A percentile compares a stretch with the other conserved stretches of the same genome.
Evolutionary conservation across 2,797 vertebrate genomes (phyloP).

Genomic region (Gymnodraco acuticeps): DNA sequence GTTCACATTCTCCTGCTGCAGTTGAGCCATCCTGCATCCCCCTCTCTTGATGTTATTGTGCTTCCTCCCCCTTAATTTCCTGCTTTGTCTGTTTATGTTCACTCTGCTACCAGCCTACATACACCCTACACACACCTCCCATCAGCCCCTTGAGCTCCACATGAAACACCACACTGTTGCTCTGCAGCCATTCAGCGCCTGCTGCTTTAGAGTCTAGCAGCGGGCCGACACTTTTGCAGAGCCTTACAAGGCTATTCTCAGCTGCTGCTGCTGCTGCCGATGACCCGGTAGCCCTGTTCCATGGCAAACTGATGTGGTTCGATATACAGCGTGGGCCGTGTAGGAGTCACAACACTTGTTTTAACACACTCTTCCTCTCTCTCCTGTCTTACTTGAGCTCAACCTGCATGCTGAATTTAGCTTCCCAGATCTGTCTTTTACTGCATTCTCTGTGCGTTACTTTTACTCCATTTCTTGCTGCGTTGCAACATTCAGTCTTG

Average conservation of each 20-base stretch:
- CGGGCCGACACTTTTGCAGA: constrained; percentile 68
- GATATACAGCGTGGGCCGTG: constrained; percentile 77
- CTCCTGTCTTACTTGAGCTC: constrained; percentile 61
- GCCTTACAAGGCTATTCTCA: constrained; percentile 82
- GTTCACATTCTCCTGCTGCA: constrained; percentile 40
- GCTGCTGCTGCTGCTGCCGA: constrained; percentile 63
- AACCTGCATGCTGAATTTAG: constrained; percentile 70
- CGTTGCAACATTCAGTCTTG: constrained; percentile 57
- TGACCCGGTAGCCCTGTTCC: constrained; percentile 76
- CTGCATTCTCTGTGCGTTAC: constrained; percentile 52
- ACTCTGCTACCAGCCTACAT: constrained; percentile 56
- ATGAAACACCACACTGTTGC: constrained; percentile 62
- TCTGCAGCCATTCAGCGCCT: constrained; percentile 59
- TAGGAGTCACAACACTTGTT: constrained; percentile 79
- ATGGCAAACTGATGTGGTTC: constrained; percentile 74
- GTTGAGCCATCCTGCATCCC: constrained; percentile 28
- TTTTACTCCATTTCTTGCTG: constrained; percentile 56
- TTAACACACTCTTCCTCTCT: constrained; percentile 68
- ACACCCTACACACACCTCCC: constrained; percentile 64
- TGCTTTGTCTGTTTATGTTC: constrained; percentile 64
- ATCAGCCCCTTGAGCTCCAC: constrained; percentile 66
- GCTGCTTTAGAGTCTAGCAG: constrained; percentile 64
- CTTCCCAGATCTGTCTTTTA: constrained; percentile 60
- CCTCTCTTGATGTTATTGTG: constrained; percentile 63
- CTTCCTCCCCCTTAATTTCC: constrained; percentile 61